Evolutionary conservation across 37 sponge, comb jelly and placozoan species (phyloP).

Genomic region (Lycopodina hypogea): DNA sequence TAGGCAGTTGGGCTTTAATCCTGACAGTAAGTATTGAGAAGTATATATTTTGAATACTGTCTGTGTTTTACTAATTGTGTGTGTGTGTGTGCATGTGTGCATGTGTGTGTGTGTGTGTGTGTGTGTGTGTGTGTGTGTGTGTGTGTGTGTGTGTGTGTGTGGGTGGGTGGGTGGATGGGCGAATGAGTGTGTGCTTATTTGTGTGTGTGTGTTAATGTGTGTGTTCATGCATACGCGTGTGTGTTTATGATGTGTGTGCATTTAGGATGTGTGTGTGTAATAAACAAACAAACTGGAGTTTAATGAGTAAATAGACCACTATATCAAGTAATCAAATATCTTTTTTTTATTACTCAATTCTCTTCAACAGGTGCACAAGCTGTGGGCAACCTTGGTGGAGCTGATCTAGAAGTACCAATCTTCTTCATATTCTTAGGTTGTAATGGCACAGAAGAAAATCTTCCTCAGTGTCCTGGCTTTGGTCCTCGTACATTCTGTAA

Average conservation of each 20-base stretch:
- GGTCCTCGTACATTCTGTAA: slow-evolving; percentile 11
- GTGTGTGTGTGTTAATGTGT: too few species aligned
- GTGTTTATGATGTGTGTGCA: too few species aligned
- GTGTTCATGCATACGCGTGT: too few species aligned
- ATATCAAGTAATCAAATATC: too few species aligned
- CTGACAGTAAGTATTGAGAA: not conserved
- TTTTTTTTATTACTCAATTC: too few species aligned
- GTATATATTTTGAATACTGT: not conserved
- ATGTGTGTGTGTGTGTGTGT: slow-evolving; percentile 18
- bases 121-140: slow-evolving; percentile 11
- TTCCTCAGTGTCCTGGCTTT: slow-evolving; percentile 2
- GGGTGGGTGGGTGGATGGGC: too few species aligned
- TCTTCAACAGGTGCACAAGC: not conserved
- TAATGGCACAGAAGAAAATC: slow-evolving; percentile 11
- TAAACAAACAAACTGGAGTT: too few species aligned
- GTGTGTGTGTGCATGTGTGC: slow-evolving; percentile 12
- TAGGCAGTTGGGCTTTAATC: slow-evolving; percentile 18
- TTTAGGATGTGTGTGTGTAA: too few species aligned
- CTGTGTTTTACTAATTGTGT: too few species aligned
- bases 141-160: slow-evolving; percentile 17
- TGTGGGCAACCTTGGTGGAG: not conserved
- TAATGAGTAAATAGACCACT: too few species aligned
- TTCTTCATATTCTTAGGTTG: not conserved
- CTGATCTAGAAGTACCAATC: slow-evolving; percentile 5
- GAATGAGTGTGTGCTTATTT: too few species aligned